Evolutionary conservation across 2,113 vertebrate genomes (phyloP).

Genomic region (Fregata magnificens): DNA sequence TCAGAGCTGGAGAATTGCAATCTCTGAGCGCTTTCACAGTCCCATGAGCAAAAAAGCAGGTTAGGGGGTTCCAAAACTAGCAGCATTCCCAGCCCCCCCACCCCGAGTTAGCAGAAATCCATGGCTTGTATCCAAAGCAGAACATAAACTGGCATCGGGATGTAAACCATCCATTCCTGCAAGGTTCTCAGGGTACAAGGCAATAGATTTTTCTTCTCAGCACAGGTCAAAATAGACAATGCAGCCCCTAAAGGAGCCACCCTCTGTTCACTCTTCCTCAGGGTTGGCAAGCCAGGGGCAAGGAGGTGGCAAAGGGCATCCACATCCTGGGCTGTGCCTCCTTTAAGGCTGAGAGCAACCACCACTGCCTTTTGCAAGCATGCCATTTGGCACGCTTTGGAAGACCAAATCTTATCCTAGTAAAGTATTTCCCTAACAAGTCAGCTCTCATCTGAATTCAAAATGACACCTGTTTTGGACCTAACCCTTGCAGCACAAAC

Average conservation of each 20-base stretch:
- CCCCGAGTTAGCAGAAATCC: neutral
- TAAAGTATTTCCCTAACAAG: neutral
- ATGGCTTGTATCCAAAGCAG: neutral
- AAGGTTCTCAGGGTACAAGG: neutral
- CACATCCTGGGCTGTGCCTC: neutral
- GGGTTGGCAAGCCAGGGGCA: neutral
- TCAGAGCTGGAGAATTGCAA: conserved; percentile 22
- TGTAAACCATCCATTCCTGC: neutral
- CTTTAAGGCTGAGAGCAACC: neutral
- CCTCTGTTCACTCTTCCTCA: neutral
- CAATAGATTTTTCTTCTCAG: neutral
- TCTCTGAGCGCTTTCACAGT: neutral
- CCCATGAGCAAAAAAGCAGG: neutral
- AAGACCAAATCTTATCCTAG: neutral
- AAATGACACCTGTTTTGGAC: neutral
- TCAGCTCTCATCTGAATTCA: neutral
- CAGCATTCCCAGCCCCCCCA: neutral
- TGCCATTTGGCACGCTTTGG: neutral
- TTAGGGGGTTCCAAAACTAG: neutral
- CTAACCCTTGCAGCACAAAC: neutral
- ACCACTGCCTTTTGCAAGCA: neutral
- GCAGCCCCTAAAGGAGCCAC: neutral
- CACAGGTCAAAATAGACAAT: neutral
- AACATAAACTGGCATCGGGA: neutral
- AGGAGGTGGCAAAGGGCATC: neutral